Percentiles rank a stretch among this genome's conserved stretches.
These are phyloP conservation scores for Ridgeia piscesae DNA, from an alignment of 1,140 invertebrate species.

Conservation along the genomic window DNA sequence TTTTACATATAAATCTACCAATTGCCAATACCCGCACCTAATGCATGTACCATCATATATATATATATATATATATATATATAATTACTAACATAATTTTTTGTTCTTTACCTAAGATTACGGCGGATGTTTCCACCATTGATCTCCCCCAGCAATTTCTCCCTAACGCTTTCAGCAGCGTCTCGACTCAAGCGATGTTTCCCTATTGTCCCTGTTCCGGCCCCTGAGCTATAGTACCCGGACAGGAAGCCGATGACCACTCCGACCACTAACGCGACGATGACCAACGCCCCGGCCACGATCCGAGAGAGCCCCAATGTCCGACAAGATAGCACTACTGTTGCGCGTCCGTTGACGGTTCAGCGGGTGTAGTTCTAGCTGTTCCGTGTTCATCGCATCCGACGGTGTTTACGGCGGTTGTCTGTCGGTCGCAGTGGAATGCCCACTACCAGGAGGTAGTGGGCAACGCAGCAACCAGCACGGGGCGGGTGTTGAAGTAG, in stretches of 20 bases:
- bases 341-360: not conserved
- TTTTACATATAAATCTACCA: too few relatives aligned
- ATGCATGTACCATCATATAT: too few relatives aligned
- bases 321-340: not conserved
- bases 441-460: not conserved
- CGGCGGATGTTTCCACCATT: conserved; percentile 35
- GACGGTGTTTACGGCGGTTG: not conserved
- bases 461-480: not conserved
- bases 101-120: conserved; percentile 39
- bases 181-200: conserved; percentile 13
- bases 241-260: conserved; percentile 24
- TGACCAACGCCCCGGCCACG: not conserved
- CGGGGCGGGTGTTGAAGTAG: not conserved
- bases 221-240: not conserved
- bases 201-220: not conserved
- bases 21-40: too few relatives aligned
- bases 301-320: not conserved
- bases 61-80: too few relatives aligned
- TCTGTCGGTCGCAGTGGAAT: not conserved
- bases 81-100: too few relatives aligned
- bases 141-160: conserved; percentile 29
- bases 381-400: not conserved
- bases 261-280: conserved; percentile 9
- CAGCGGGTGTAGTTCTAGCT: not conserved
- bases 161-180: conserved; percentile 23